Base-by-base conservation (phyloP, 1,140 invertebrate species). In the Leptonema lineaticorne region DNA sequence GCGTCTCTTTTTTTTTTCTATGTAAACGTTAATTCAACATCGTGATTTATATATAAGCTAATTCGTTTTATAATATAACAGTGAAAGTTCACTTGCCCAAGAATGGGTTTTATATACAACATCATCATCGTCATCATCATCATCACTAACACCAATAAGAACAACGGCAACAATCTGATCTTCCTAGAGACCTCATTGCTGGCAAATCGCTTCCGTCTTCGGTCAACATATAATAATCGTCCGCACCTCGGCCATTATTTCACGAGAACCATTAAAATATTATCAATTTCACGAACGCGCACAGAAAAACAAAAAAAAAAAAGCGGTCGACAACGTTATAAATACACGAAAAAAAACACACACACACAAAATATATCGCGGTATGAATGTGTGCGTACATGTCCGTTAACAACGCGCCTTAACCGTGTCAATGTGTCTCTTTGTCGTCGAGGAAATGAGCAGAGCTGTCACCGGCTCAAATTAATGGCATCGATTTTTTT, bases 361-460 rank as follows among this genome's bases (percentile, higher is more conserved):
- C 9, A 11, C 11, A 33, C 30, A 33, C 11, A 33, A 6, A 33
- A 5, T 33, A 6, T 33, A 6, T 11, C 30, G 11, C 11, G n/a
- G 5, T 33, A 33, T 33, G 30, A 33, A 33, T 41, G 37, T 41
- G 37, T 41, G 11, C 11, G 11, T 41, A 41, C 11, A 41, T 11
- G 37, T n/a, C n/a, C n/a, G 37, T 11, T 41, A 41, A 11, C 37
- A 41, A 16, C n/a, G 37, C 37, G 37, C 9, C 16, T 41, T 41
- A 41, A 41, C 37, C 57, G 57, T 22, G 57, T 59, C 33, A 59
- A 59, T 59, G 57, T 59, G 57, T 59, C 33, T 59, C 28, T n/a
- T 59, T 33, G 57, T 59, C 57, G 33, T 33, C 33, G 18, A 59
- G 57, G 57, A 59, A 59, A 29, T 33, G 20, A 11, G 50, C 9